Conservation (phyloP, 2,888 invertebrate genomes). For the Idaea biselata region DNA sequence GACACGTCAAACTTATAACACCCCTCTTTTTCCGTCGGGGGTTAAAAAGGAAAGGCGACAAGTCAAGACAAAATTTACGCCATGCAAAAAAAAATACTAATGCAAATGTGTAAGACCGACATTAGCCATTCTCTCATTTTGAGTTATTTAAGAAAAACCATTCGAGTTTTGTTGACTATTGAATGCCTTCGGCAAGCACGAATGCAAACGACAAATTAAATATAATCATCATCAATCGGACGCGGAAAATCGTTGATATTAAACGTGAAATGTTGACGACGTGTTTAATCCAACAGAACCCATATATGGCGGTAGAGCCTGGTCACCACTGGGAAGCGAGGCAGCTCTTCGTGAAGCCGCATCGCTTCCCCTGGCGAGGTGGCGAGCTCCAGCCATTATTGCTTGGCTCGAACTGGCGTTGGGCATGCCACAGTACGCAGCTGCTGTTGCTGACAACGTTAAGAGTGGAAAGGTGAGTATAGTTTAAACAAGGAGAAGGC, state of each 20-base stretch:
- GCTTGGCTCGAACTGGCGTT: conserved; percentile 97
- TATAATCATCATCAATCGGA: neutral
- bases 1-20: too few relatives aligned
- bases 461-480: conserved; percentile 93
- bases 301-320: conserved; percentile 79
- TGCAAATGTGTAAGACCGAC: neutral
- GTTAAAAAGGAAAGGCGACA: too few relatives aligned
- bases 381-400: conserved; percentile 95
- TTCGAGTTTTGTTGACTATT: too few relatives aligned
- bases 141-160: neutral
- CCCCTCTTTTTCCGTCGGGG: too few relatives aligned
- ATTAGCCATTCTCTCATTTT: neutral
- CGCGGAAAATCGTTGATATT: too few relatives aligned
- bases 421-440: conserved; percentile 96
- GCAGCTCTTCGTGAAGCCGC: conserved; percentile 92
- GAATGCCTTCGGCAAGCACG: too few relatives aligned
- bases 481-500: neutral
- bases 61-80: neutral
- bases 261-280: too few relatives aligned
- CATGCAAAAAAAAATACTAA: neutral
- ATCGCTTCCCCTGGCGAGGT: conserved; percentile 91
- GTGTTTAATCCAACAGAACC: conserved; percentile 50
- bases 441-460: conserved; percentile 94
- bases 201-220: too few relatives aligned
- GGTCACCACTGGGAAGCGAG: conserved; percentile 87